A percentile compares a stretch with the other conserved stretches of the same genome.
These are phyloP conservation scores for Sciurus carolinensis DNA, from an alignment of 2,797 vertebrate species.

Conservation along the genomic window DNA sequence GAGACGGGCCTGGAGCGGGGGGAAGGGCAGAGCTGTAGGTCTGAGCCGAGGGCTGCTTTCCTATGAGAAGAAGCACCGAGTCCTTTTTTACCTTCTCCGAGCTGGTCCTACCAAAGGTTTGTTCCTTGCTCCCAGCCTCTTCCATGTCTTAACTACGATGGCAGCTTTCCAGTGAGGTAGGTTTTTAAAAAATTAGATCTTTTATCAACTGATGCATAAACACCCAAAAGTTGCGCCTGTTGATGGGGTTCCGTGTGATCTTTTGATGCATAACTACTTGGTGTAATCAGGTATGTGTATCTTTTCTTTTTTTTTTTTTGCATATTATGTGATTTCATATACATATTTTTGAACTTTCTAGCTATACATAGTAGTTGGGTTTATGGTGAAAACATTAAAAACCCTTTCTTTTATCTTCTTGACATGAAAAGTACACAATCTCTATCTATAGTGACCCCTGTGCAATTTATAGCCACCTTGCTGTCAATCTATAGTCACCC, in stretches of 20 bases:
- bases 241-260: neutral
- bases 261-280: neutral
- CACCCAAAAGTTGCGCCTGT: neutral
- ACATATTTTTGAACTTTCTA: too few relatives aligned
- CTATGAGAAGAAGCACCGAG: neutral
- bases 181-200: neutral
- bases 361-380: too few relatives aligned
- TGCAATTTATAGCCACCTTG: too few relatives aligned
- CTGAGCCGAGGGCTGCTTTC: neutral
- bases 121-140: neutral
- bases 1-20: neutral
- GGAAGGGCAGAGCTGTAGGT: neutral
- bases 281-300: neutral
- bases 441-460: neutral
- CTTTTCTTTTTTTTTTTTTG: neutral
- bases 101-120: neutral
- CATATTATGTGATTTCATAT: too few relatives aligned
- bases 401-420: neutral
- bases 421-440: neutral
- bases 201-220: neutral
- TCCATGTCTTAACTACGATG: neutral
- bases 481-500: too few relatives aligned
- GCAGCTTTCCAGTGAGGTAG: neutral
- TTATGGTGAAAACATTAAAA: neutral
- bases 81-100: neutral